Percentiles rank a stretch among this genome's conserved stretches.
These are phyloP conservation scores for Urocyon cinereoargenteus DNA, from an alignment of 2,797 vertebrate species.

Conservation along the genomic window DNA sequence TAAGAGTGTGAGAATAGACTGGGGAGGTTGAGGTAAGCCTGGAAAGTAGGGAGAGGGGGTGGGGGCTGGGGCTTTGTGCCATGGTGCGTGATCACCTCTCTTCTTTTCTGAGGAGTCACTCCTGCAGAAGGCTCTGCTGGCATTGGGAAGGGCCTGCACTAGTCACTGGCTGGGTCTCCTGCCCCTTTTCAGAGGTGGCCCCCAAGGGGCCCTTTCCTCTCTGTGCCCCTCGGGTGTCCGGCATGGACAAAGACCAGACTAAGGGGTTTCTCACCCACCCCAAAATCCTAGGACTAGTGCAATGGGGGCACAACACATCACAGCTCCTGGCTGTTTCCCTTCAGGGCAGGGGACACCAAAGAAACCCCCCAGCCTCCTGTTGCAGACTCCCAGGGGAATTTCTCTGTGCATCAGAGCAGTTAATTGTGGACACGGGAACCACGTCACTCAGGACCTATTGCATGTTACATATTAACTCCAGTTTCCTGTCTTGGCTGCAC, in stretches of 20 bases:
- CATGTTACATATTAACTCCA: neutral
- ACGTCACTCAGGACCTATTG: neutral
- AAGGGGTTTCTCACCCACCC: neutral
- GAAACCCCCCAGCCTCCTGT: neutral
- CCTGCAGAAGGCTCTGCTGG: neutral
- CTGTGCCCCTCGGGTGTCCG: neutral
- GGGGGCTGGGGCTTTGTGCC: neutral
- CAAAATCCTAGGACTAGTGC: neutral
- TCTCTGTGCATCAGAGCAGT: neutral
- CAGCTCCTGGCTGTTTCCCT: neutral
- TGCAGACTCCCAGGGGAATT: neutral
- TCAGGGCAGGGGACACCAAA: neutral
- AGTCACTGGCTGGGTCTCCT: neutral
- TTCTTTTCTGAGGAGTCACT: neutral
- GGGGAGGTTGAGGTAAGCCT: neutral
- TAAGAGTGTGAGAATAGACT: neutral
- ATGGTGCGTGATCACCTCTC: neutral
- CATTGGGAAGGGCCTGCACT: neutral
- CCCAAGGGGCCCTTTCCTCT: neutral
- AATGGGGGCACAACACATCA: neutral
- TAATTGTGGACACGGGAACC: neutral
- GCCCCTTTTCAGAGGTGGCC: neutral
- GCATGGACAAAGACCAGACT: neutral
- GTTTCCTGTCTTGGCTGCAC: neutral
- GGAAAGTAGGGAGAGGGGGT: fast-evolving